These are phyloP conservation scores for Cyphomyrus discorhynchus DNA, from an alignment of 2,113 vertebrate species.

Conservation along the genomic window DNA sequence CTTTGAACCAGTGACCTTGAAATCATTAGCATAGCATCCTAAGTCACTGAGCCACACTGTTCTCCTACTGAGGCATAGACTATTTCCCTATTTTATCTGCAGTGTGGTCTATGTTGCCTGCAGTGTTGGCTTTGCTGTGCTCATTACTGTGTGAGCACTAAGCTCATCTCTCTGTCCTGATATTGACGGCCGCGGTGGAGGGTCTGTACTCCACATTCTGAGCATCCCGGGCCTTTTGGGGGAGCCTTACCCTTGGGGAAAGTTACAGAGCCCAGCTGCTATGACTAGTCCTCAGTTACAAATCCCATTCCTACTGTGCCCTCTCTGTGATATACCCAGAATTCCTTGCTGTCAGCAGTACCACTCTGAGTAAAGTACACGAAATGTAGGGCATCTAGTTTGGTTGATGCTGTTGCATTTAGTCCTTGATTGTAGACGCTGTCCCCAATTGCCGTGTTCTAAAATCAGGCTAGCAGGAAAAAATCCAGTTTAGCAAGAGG, in stretches of 20 bases:
- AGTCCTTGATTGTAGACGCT: conserved; percentile 7
- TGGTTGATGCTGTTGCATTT: neutral
- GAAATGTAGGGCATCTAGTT: neutral
- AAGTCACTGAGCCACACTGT: neutral
- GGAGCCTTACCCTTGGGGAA: neutral
- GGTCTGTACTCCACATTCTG: neutral
- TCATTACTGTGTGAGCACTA: neutral
- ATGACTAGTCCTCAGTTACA: neutral
- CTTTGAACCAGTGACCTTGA: neutral
- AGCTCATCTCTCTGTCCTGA: neutral
- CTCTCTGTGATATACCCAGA: neutral
- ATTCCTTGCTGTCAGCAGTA: neutral
- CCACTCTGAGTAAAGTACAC: neutral
- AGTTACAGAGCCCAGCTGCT: neutral
- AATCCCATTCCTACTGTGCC: neutral
- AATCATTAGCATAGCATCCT: neutral
- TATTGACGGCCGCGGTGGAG: neutral
- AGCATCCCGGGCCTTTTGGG: neutral
- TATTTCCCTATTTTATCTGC: neutral
- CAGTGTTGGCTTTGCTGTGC: neutral
- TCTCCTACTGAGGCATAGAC: neutral
- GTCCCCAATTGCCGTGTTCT: conserved; percentile 29
- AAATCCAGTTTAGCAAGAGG: conserved; percentile 41
- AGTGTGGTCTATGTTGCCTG: neutral
- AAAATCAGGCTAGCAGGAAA: conserved; percentile 34